These are phyloP conservation scores for Synanthedon myopaeformis DNA, from an alignment of 2,888 invertebrate genomes.

Conservation along the genomic window DNA sequence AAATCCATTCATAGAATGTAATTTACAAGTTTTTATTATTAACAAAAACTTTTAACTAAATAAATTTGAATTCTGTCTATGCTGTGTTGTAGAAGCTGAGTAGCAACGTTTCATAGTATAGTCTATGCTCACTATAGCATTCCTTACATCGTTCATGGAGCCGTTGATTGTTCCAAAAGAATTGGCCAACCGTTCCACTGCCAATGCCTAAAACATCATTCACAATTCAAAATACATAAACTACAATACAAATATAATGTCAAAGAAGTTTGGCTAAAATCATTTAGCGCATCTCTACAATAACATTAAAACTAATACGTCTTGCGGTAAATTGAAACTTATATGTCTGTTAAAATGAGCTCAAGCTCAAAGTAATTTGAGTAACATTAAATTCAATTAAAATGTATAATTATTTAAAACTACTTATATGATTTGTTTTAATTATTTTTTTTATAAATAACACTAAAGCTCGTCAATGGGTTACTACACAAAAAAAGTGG, in stretches of 20 bases:
- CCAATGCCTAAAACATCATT: conserved; percentile 33
- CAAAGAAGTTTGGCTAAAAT: neutral
- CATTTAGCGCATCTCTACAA: too few species aligned
- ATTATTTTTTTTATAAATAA: too few species aligned
- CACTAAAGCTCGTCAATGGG: too few species aligned
- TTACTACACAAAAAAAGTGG: too few species aligned
- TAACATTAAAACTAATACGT: too few species aligned
- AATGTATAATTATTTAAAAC: too few species aligned
- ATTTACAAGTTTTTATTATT: neutral
- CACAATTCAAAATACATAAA: neutral
- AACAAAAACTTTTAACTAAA: conserved; percentile 17
- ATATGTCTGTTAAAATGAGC: too few species aligned
- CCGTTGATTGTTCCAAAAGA: conserved; percentile 44
- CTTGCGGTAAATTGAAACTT: too few species aligned
- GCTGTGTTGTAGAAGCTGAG: conserved; percentile 23
- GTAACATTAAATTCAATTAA: too few species aligned
- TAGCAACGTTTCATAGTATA: conserved; percentile 52
- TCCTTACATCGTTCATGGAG: conserved; percentile 43
- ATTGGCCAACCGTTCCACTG: conserved; percentile 43
- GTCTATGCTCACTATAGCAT: conserved; percentile 49
- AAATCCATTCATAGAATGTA: too few species aligned
- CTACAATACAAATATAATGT: conserved; percentile 1
- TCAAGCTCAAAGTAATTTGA: too few species aligned
- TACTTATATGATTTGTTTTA: too few species aligned
- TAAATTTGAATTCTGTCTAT: conserved; percentile 35